Evolutionary conservation across 2,888 invertebrate genomes (phyloP).

Genomic region (Linnaemya vulpina): DNA sequence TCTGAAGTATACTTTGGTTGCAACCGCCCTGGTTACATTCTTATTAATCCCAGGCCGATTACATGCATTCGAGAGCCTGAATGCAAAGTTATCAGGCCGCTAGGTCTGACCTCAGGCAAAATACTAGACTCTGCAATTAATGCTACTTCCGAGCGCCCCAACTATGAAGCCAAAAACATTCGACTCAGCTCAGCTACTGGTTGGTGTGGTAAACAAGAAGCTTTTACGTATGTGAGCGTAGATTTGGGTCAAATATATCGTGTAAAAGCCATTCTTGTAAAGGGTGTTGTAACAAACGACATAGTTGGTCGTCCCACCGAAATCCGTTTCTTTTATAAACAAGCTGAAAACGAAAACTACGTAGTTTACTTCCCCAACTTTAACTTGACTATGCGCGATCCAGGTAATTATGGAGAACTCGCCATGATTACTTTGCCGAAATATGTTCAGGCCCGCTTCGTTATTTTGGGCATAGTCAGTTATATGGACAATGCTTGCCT

Average conservation of each 20-base stretch:
- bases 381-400: conserved; percentile 96
- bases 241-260: conserved; percentile 96
- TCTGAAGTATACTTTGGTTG: conserved; percentile 96
- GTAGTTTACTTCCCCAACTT: conserved; percentile 99
- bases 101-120: conserved; percentile 94
- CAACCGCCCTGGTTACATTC: conserved; percentile 94
- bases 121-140: conserved; percentile 98
- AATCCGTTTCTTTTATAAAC: conserved; percentile 98
- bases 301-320: conserved; percentile 98
- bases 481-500: conserved; percentile 98
- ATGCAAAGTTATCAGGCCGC: conserved; percentile 94
- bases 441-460: conserved; percentile 96
- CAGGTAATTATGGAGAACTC: conserved; percentile 97
- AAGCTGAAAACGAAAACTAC: conserved; percentile 95
- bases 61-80: conserved; percentile 96
- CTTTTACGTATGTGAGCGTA: conserved; percentile 97
- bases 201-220: conserved; percentile 98
- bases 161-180: conserved; percentile 95
- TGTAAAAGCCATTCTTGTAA: conserved; percentile 95
- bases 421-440: conserved; percentile 98
- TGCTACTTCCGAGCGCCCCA: conserved; percentile 95
- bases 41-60: conserved; percentile 95
- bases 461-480: conserved; percentile 96
- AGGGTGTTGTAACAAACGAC: conserved; percentile 97
- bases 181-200: conserved; percentile 96